Base-by-base conservation (phyloP, 2,888 invertebrate species). In the Pristionchus mayeri region DNA sequence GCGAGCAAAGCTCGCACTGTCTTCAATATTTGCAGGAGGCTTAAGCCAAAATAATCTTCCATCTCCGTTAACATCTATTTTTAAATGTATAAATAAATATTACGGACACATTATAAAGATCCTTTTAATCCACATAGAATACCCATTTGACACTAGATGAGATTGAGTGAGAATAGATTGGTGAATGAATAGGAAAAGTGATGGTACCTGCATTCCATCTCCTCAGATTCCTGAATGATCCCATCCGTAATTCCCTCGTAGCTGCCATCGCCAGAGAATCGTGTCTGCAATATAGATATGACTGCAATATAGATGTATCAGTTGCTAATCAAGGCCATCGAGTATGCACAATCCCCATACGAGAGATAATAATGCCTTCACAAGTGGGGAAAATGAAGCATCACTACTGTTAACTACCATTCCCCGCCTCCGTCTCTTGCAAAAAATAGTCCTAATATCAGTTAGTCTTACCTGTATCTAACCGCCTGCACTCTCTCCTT, bases 181-280 rank as follows among this genome's bases (percentile, higher is more conserved):
- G 6, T 27, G 30, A 27, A 63, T 27, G n/a, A n/a, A 57, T n/a
- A 57, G 21, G 24, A 7, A 63, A 27, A 63, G 4, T 27, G 4
- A 4, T 27, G 27, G 3, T 48, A 50, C 57, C 57, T 30, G 80
- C 30, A 60, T 44, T 34, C 82, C 82, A 82, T 54, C 82, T 60
- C n/a, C 48, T 60, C 27, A 52, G 3, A 40, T 57, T 37, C 27
- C 80, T 52, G 2, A 9, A n/a, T 3, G 34, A 30, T 21, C 52
- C 50, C 30, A 21, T 60, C 34, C 76, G 18, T 2, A 78, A 34
- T 84, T 84, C 85, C n/a, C 82, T 34, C 21, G 63, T 82, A 0
- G 85, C 85, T 18, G 85, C 85, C 24, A 71, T 81, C 21, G 85
- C 85, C 16, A 85, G 60, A 27, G 71, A 37, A 24, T 85, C 85